Evolutionary conservation across 2,888 invertebrate species (phyloP).

Genomic region (Cistogaster globosa): DNA sequence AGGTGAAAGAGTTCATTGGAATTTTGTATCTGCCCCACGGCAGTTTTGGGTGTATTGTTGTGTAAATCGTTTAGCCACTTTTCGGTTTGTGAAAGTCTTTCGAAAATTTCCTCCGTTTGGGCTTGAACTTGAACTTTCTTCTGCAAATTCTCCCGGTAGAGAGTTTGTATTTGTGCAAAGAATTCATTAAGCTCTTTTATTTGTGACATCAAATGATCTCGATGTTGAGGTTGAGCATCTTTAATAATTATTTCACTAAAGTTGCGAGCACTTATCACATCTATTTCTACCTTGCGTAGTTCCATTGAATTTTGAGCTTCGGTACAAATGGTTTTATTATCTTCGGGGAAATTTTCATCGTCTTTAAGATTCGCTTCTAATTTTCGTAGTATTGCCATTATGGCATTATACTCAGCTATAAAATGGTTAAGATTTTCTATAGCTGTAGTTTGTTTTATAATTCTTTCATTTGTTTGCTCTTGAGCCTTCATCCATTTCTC

Average conservation of each 20-base stretch:
- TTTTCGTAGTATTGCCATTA: constrained; percentile 77
- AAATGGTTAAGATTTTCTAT: constrained; percentile 83
- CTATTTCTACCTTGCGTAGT: constrained; percentile 82
- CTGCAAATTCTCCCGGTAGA: constrained; percentile 78
- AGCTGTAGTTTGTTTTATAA: constrained; percentile 82
- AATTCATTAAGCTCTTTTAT: constrained; percentile 79
- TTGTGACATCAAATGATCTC: constrained; percentile 76
- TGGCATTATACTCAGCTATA: constrained; percentile 80
- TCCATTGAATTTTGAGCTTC: constrained; percentile 76
- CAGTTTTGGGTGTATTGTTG: constrained; percentile 85
- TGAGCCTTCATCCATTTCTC: constrained; percentile 80
- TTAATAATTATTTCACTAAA: constrained; percentile 82
- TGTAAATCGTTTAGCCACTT: constrained; percentile 87
- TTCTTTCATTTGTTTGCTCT: constrained; percentile 79
- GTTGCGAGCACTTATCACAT: constrained; percentile 82
- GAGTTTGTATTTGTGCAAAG: constrained; percentile 78
- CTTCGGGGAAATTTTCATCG: constrained; percentile 54
- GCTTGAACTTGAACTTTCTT: constrained; percentile 78
- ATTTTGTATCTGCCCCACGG: constrained; percentile 85
- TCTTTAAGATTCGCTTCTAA: constrained; percentile 70
- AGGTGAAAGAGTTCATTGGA: constrained; percentile 89
- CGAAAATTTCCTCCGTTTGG: constrained; percentile 79
- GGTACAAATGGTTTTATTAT: neutral
- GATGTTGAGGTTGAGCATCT: constrained; percentile 79
- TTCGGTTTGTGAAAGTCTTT: constrained; percentile 81